These are phyloP conservation scores for Scleropages formosus DNA, from an alignment of 2,797 vertebrate species.

Conservation along the genomic window DNA sequence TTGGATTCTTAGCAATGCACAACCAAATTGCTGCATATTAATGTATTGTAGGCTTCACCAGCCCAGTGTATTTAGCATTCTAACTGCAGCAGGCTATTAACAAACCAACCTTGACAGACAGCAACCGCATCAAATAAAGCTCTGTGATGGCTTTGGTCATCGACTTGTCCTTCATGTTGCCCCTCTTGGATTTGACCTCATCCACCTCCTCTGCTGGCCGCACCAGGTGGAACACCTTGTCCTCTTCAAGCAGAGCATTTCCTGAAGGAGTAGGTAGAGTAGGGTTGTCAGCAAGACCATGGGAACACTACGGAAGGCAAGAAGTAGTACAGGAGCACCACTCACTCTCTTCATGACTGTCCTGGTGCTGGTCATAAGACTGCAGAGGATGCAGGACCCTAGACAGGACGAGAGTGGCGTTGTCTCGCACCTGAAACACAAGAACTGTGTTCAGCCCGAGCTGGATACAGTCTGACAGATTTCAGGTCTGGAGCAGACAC, in stretches of 20 bases:
- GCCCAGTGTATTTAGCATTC: background rate
- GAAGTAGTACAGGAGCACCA: constrained; percentile 35
- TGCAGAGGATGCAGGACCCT: constrained; percentile 82
- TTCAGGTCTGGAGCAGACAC: background rate
- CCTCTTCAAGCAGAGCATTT: constrained; percentile 92
- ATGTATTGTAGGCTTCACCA: background rate
- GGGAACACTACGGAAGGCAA: background rate
- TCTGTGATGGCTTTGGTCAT: constrained; percentile 99
- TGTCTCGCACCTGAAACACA: constrained; percentile 85
- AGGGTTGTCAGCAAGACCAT: background rate
- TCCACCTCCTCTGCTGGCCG: constrained; percentile 89
- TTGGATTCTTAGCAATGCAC: background rate
- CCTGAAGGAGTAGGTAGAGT: constrained; percentile 47
- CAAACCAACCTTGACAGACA: constrained; percentile 88
- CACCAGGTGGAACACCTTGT: constrained; percentile 95
- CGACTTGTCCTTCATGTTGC: constrained; percentile 96
- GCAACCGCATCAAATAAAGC: constrained; percentile 95
- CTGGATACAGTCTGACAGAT: background rate
- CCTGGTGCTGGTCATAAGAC: constrained; percentile 92
- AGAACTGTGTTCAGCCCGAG: background rate
- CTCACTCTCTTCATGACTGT: constrained; percentile 92
- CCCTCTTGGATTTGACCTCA: constrained; percentile 91
- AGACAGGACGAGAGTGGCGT: constrained; percentile 87
- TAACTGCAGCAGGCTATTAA: rapidly evolving
- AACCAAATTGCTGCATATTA: background rate